A percentile compares a stretch with the other conserved stretches of the same genome.
Evolutionary conservation across 2,797 vertebrate genomes (phyloP).

Genomic region (Bufotes viridis): DNA sequence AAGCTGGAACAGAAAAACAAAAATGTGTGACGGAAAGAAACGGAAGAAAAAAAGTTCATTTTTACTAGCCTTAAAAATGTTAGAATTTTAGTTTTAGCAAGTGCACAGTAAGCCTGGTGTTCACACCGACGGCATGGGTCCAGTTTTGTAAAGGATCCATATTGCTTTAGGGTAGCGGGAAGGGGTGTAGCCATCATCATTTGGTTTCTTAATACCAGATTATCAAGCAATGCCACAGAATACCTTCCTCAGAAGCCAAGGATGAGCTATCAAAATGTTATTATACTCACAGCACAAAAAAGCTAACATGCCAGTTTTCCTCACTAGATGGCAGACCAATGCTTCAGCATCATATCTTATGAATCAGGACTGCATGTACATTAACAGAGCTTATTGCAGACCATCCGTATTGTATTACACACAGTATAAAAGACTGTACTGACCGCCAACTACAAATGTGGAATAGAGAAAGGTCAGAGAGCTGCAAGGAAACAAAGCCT

Average conservation of each 20-base stretch:
- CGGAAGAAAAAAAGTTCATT: neutral
- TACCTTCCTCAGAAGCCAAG: neutral
- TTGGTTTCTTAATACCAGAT: neutral
- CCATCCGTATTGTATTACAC: neutral
- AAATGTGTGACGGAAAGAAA: neutral
- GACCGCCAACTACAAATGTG: no score
- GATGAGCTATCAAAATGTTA: neutral
- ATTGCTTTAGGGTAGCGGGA: neutral
- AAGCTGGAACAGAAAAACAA: conserved; percentile 74
- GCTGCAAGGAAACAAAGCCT: no score
- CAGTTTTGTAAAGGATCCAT: neutral
- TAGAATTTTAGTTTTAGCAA: neutral
- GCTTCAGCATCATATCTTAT: conserved; percentile 9
- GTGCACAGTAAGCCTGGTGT: neutral
- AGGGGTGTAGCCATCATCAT: neutral
- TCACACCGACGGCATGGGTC: neutral
- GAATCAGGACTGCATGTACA: neutral
- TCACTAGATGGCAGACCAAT: conserved; percentile 71
- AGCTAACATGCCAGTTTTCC: conserved; percentile 29
- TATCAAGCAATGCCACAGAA: neutral
- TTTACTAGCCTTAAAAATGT: neutral
- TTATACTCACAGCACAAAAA: no score
- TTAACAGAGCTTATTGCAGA: neutral
- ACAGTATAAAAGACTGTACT: neutral
- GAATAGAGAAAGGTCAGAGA: neutral